Conservation (phyloP, 1,140 invertebrate species). For the Aricia agestis region DNA sequence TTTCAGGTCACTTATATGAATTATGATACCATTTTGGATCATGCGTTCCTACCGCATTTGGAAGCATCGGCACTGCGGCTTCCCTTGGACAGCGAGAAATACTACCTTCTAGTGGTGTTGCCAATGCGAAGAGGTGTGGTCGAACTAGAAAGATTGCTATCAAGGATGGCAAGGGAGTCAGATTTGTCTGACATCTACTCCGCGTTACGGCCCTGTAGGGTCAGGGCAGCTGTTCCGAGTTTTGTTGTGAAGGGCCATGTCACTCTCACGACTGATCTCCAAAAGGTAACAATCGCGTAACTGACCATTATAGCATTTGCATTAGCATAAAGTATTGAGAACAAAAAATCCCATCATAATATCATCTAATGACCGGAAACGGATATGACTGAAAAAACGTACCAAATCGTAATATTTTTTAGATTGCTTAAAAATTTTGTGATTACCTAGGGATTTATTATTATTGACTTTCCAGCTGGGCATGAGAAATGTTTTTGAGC, state of each 20-base stretch:
- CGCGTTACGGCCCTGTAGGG: conserved; percentile 80
- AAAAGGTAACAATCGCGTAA: conserved; percentile 77
- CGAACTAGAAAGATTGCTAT: conserved; percentile 55
- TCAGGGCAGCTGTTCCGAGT: conserved; percentile 85
- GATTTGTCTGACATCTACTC: conserved; percentile 81
- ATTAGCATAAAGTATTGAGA: conserved; percentile 31
- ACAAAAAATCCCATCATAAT: neutral
- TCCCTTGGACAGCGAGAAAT: conserved; percentile 82
- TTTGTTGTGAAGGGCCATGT: conserved; percentile 87
- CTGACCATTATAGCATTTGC: neutral
- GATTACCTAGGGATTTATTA: neutral
- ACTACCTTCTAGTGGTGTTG: conserved; percentile 79
- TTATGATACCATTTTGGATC: conserved; percentile 85
- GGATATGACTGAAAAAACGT: neutral
- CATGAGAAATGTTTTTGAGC: conserved; percentile 85
- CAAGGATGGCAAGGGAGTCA: conserved; percentile 64
- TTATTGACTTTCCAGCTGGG: conserved; percentile 77
- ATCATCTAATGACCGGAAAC: neutral
- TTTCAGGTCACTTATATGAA: conserved; percentile 78
- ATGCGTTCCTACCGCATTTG: conserved; percentile 83
- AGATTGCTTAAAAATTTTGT: neutral
- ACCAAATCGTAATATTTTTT: neutral
- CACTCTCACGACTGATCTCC: conserved; percentile 84
- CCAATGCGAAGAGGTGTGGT: conserved; percentile 73
- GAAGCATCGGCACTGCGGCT: conserved; percentile 84